A percentile compares a stretch with the other conserved stretches of the same genome.
Evolutionary conservation across 2,113 vertebrate genomes (phyloP).

Genomic region (Rhabdomys dilectus): DNA sequence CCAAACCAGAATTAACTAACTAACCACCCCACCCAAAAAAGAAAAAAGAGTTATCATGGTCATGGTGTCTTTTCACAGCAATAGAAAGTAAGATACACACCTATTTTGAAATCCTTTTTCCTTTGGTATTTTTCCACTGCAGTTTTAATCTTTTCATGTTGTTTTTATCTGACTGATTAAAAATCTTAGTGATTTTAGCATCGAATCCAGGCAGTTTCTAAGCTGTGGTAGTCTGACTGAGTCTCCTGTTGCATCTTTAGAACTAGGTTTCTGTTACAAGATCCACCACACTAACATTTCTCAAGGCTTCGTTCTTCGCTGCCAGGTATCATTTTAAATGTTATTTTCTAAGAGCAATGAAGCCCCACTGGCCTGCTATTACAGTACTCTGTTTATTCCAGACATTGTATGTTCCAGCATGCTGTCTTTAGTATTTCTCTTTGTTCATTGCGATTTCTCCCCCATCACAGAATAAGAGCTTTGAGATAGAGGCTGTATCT

Average conservation of each 20-base stretch:
- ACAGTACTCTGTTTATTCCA: not conserved
- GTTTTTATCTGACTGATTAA: not conserved
- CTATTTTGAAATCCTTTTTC: not conserved
- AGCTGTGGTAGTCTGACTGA: not conserved
- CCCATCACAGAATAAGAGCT: not conserved
- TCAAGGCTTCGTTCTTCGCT: not conserved
- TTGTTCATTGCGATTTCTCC: not conserved
- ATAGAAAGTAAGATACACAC: not conserved
- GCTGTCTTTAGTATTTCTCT: not conserved
- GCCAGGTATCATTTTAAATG: not conserved
- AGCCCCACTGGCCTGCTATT: not conserved
- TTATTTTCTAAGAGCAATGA: not conserved
- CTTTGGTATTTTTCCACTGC: not conserved
- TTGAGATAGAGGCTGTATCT: not conserved
- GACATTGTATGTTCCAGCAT: accelerated
- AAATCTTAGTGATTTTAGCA: not conserved
- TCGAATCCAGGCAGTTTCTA: constrained; percentile 10
- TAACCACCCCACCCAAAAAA: not conserved
- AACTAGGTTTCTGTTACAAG: not conserved
- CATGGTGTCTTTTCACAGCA: not conserved
- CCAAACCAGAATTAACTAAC: not conserved
- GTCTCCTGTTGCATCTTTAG: not conserved
- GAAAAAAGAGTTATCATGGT: not conserved
- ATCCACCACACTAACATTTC: not conserved
- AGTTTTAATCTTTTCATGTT: not conserved